phyloP scores from a whole-genome alignment of 2,113 vertebrate genomes.

The Zosterops japonicus region DNA sequence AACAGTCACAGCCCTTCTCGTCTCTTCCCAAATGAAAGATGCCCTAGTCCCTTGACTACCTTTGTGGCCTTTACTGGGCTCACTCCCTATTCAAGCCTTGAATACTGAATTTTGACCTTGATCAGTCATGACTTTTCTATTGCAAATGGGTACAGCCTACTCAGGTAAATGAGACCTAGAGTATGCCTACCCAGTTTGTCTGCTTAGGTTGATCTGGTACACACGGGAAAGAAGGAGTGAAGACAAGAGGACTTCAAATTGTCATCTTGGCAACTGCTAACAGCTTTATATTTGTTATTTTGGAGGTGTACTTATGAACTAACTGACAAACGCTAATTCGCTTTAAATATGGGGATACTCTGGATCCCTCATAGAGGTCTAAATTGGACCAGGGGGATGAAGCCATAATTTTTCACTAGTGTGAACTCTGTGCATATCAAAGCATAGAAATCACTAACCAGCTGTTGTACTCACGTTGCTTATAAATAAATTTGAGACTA shows the following conservation, averaged over 20 bases:
- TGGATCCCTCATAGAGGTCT: neutral
- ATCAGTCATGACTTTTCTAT: neutral
- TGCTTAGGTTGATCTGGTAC: neutral
- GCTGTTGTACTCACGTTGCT: neutral
- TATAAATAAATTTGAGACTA: neutral
- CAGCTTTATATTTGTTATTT: neutral
- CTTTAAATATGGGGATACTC: neutral
- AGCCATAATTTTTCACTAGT: neutral
- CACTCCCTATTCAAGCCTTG: neutral
- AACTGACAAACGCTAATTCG: fast-evolving
- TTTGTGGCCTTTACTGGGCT: neutral
- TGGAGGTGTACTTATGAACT: neutral
- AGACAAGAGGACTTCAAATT: neutral
- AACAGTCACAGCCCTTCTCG: neutral
- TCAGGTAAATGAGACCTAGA: neutral
- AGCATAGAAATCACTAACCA: neutral
- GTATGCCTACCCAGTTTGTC: neutral
- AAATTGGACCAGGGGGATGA: neutral
- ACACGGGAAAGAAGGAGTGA: neutral
- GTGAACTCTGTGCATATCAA: neutral
- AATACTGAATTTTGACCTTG: neutral
- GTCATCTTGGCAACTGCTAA: neutral
- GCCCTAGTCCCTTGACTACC: neutral
- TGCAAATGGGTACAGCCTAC: neutral
- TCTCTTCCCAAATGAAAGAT: neutral